Conservation (phyloP, 2,797 vertebrate species). For the Melopsittacus undulatus region DNA sequence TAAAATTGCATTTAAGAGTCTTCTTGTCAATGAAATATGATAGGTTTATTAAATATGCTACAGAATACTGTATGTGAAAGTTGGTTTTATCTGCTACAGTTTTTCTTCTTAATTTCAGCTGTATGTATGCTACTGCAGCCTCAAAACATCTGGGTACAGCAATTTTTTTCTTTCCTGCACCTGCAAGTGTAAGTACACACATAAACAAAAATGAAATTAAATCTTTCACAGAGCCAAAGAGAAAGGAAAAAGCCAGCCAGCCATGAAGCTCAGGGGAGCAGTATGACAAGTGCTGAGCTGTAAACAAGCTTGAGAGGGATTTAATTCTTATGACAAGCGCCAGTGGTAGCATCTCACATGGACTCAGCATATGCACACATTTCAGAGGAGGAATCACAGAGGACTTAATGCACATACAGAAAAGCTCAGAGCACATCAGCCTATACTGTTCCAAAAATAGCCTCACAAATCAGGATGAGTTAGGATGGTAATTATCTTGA, state of each 20-base stretch:
- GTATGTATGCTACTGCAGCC: conserved; percentile 64
- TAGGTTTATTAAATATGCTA: conserved; percentile 63
- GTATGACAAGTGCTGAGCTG: conserved; percentile 82
- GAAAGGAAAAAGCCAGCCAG: conserved; percentile 60
- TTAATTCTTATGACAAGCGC: conserved; percentile 84
- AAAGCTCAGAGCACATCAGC: conserved; percentile 63
- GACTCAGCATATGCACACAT: conserved; percentile 78
- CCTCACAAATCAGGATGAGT: conserved; percentile 64
- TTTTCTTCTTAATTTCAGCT: conserved; percentile 75
- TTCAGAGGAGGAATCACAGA: conserved; percentile 72
- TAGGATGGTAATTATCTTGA: conserved; percentile 71
- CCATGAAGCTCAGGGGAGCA: conserved; percentile 80
- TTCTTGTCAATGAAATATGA: conserved; percentile 45
- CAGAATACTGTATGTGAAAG: conserved; percentile 37
- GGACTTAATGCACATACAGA: conserved; percentile 76
- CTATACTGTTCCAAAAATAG: conserved; percentile 74
- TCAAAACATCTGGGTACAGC: conserved; percentile 78
- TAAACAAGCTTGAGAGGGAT: conserved; percentile 84
- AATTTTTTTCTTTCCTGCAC: conserved; percentile 76
- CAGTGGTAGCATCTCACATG: conserved; percentile 78
- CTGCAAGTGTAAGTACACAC: conserved; percentile 79
- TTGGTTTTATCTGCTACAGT: conserved; percentile 42
- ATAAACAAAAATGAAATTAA: conserved; percentile 81
- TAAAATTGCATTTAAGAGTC: conserved; percentile 33
- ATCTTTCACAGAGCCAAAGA: conserved; percentile 73